phyloP scores from a whole-genome alignment of 2,113 vertebrate species.

The Catharus minimus region DNA sequence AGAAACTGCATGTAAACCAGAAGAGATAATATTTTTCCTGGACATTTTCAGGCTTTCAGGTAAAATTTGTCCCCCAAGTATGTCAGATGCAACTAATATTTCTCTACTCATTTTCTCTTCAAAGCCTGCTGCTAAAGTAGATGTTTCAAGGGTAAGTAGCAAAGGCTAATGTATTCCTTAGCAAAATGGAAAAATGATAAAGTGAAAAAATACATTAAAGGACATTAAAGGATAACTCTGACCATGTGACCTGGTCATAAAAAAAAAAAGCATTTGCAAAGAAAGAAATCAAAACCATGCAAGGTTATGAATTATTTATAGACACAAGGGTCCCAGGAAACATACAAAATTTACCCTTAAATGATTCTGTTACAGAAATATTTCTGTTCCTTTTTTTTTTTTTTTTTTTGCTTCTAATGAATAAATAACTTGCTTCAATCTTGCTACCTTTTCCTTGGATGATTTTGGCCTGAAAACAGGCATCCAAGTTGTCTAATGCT shows the following conservation, averaged over 20 bases:
- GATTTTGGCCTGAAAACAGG: conserved; percentile 2
- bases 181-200: conserved; percentile 73
- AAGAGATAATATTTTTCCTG: neutral
- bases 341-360: conserved; percentile 46
- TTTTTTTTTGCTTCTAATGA: conserved; percentile 60
- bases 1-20: neutral
- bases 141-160: conserved; percentile 55
- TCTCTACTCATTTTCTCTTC: conserved; percentile 42
- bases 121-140: conserved; percentile 42
- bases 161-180: conserved; percentile 75
- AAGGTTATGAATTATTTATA: conserved; percentile 74
- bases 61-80: neutral
- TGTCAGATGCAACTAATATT: conserved; percentile 12
- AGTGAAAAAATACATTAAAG: conserved; percentile 64
- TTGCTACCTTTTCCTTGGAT: neutral
- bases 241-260: conserved; percentile 62
- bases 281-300: conserved; percentile 45
- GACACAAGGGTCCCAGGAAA: conserved; percentile 41
- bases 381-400: conserved; percentile 16
- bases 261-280: conserved; percentile 46
- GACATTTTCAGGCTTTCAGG: neutral
- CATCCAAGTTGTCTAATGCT: neutral
- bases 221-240: conserved; percentile 65
- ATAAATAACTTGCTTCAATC: conserved; percentile 51
- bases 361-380: conserved; percentile 46